Base-by-base conservation (phyloP, 2,888 invertebrate species). In the Aleiodes leptofemur region DNA sequence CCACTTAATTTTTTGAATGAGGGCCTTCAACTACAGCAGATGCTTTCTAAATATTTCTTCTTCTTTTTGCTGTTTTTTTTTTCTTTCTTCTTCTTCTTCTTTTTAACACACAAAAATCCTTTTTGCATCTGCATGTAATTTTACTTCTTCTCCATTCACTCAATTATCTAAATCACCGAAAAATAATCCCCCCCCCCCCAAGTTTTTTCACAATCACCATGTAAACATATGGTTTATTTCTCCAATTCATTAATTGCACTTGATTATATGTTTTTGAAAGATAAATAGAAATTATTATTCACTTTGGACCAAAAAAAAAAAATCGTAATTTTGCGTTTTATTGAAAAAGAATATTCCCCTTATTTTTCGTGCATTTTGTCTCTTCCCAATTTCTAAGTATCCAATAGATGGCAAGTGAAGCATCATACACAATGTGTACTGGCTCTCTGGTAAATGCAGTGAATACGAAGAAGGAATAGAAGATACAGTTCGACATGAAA, bases 11-110 rank as follows among this genome's bases (percentile, higher is more conserved):
- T 68, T 68, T 29, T 50, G 11, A 68, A 51, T 7, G 68, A 23
- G 29, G 48, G 51, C 51, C 50, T 68, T 50, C 50, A 68, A 51
- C 68, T 23, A 50, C 50, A 68, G 13, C 50, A 68, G 29, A 68
- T 51, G 31, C 51, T 68, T 29, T 14, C 4, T 14, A n/a, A 23
- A 68, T 68, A 34, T 8, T 51, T 48, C 13, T 51, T 50, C 31
- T 50, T 66, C 23, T 48, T 14, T n/a, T n/a, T n/a, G n/a, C n/a
- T n/a, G 29, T 4, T 16, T 51, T 13, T 23, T 23, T 23, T 23
- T 23, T 23, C 23, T 8, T 8, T 48, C 13, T 51, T 50, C 31
- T 50, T 50, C 23, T 48, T 14, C 23, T 23, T 23, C 23, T 23
- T 23, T 14, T 11, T 16, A 11, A 6, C 14, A 53, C 11, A 14